Percentiles rank a stretch among this genome's conserved stretches.
Evolutionary conservation across 2,797 vertebrate species (phyloP).

Genomic region (Liasis olivaceus): DNA sequence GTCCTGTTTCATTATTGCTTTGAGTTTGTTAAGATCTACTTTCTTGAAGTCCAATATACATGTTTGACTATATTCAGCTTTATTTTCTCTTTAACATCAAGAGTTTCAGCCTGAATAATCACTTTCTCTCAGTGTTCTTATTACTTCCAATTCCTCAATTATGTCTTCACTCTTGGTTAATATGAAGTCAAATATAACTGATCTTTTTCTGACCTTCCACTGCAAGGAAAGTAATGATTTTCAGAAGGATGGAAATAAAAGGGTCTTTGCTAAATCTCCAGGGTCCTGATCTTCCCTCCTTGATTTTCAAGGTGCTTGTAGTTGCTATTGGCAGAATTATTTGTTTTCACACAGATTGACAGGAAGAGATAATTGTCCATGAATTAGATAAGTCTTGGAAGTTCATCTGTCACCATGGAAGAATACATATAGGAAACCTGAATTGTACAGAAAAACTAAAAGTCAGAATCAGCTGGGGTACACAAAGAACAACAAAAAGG

Average conservation of each 20-base stretch:
- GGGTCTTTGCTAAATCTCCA: background rate
- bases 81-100: background rate
- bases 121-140: background rate
- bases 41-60: background rate
- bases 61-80: background rate
- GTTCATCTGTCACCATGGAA: background rate
- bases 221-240: background rate
- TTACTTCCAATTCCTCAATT: background rate
- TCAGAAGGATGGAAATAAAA: background rate
- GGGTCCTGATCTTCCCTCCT: background rate
- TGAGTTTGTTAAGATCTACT: background rate
- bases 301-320: background rate
- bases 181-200: background rate
- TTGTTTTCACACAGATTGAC: background rate
- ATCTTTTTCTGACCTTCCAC: background rate
- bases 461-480: background rate
- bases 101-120: background rate
- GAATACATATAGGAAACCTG: background rate
- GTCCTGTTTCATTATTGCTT: background rate
- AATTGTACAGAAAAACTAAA: background rate
- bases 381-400: background rate
- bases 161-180: background rate
- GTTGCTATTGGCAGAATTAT: background rate
- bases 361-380: background rate
- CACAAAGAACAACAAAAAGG: background rate